A percentile compares a stretch with the other conserved stretches of the same genome.
These are phyloP conservation scores for Vidua macroura DNA, from an alignment of 2,113 vertebrate species.

Conservation along the genomic window DNA sequence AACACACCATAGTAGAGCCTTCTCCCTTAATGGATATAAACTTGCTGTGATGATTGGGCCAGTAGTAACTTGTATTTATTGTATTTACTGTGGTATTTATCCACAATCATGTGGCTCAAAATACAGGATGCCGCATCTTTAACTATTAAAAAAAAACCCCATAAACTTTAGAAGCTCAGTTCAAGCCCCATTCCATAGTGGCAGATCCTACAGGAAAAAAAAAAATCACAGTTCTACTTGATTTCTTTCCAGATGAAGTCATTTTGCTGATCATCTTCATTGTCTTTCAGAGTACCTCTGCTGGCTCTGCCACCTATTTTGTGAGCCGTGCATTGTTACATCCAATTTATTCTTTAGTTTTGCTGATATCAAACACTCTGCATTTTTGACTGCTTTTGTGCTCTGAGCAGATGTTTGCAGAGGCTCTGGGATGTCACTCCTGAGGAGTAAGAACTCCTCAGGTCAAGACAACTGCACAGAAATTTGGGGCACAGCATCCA, in stretches of 20 bases:
- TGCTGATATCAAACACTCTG: neutral
- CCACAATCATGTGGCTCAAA: neutral
- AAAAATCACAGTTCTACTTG: neutral
- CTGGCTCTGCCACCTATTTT: neutral
- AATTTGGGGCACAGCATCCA: neutral
- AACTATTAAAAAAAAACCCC: neutral
- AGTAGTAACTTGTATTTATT: neutral
- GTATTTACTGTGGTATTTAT: neutral
- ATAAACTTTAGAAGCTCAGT: neutral
- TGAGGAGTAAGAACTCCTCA: neutral
- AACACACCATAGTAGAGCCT: neutral
- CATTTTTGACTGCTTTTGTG: neutral
- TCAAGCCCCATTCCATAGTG: neutral
- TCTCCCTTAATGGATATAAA: neutral
- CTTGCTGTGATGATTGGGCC: neutral
- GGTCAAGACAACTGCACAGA: neutral
- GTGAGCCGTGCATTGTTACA: neutral
- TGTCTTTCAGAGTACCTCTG: neutral
- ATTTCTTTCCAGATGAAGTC: conserved; percentile 13
- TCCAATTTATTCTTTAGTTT: neutral
- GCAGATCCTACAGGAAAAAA: neutral
- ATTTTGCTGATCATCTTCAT: neutral
- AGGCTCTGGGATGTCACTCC: neutral
- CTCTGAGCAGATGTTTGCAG: neutral
- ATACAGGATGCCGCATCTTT: neutral